Percentiles rank a stretch among this genome's conserved stretches.
phyloP scores from a whole-genome alignment of 2,888 invertebrate genomes.

The Netelia melanura region DNA sequence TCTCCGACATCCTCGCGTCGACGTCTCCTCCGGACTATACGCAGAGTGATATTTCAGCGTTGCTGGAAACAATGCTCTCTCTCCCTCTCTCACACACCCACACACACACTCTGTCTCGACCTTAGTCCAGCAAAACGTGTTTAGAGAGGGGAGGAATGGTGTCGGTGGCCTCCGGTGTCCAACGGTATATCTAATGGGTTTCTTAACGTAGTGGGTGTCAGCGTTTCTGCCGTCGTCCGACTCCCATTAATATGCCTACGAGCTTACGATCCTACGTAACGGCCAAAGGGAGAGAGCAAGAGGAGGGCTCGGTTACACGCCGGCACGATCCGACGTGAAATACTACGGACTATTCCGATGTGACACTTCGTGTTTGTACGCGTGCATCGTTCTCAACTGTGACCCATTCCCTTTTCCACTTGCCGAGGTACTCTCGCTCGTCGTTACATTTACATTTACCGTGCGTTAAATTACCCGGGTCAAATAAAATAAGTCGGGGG shows the following conservation, averaged over 20 bases:
- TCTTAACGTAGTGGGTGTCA: constrained; percentile 77
- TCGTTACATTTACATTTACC: constrained; percentile 68
- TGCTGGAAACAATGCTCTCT: constrained; percentile 67
- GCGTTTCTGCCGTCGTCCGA: constrained; percentile 73
- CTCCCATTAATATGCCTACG: constrained; percentile 77
- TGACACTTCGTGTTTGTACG: constrained; percentile 74
- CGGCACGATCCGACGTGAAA: constrained; percentile 76
- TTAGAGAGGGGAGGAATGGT: constrained; percentile 34
- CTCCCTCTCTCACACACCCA: neutral
- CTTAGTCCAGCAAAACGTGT: constrained; percentile 70
- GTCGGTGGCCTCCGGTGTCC: constrained; percentile 55
- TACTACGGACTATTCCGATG: constrained; percentile 78
- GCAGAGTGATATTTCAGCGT: constrained; percentile 61
- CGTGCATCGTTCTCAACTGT: constrained; percentile 53
- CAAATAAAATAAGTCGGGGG: constrained; percentile 15
- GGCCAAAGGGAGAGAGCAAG: constrained; percentile 27
- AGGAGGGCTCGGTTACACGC: constrained; percentile 56
- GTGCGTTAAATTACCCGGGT: neutral
- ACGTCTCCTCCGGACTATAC: constrained; percentile 28
- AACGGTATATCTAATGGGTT: constrained; percentile 77
- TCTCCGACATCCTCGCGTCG: constrained; percentile 52
- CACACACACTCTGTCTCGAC: constrained; percentile 57
- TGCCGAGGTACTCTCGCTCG: constrained; percentile 26
- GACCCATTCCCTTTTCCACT: constrained; percentile 53
- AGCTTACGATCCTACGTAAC: constrained; percentile 50